Conservation (phyloP, 2,113 vertebrate genomes). For the Furnarius figulus region DNA sequence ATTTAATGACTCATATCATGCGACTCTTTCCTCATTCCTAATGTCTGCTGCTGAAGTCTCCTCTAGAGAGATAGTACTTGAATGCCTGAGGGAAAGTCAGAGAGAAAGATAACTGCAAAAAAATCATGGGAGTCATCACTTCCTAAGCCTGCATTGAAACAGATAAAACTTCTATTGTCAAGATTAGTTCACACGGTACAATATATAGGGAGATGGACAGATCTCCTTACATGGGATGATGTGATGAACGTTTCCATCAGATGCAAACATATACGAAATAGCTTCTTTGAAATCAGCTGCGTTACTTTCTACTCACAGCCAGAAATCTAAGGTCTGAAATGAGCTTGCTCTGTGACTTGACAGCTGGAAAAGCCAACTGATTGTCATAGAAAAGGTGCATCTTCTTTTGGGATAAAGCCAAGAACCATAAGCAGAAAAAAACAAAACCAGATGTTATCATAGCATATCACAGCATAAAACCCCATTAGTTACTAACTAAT, state of each 20-base stretch:
- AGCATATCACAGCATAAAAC: neutral
- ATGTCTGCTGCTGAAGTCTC: constrained; percentile 24
- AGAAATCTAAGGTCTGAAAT: neutral
- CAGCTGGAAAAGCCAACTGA: constrained; percentile 44
- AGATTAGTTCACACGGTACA: neutral
- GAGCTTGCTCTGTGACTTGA: neutral
- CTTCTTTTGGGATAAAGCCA: constrained; percentile 7
- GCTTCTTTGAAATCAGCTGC: neutral
- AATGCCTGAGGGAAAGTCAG: constrained; percentile 32
- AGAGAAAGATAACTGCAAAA: constrained; percentile 12
- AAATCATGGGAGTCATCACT: neutral
- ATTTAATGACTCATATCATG: constrained; percentile 46
- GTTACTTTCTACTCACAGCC: neutral
- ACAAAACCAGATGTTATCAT: neutral
- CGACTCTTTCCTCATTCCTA: neutral
- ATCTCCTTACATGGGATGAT: neutral
- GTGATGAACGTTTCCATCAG: neutral
- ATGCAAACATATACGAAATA: neutral
- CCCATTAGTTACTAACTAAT: constrained; percentile 9
- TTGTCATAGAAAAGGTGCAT: constrained; percentile 31
- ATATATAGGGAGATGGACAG: neutral
- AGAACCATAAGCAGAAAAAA: neutral
- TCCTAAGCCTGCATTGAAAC: neutral
- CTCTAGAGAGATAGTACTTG: neutral
- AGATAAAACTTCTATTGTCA: constrained; percentile 5